Conservation (phyloP, 2,113 vertebrate genomes). For the Rhinolophus sinicus region DNA sequence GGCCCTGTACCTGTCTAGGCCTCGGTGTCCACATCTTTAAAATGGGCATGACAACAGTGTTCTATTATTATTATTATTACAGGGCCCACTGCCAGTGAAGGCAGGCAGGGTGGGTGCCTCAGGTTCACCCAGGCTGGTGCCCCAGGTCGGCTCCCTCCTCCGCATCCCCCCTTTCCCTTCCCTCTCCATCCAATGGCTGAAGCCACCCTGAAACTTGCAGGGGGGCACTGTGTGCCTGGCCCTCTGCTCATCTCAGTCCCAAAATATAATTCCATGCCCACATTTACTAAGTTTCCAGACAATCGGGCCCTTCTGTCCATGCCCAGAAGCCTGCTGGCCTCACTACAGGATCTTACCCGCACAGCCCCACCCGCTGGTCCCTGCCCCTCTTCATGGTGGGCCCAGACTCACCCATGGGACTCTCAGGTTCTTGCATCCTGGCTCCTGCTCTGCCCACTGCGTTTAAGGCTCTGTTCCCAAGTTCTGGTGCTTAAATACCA, state of each 20-base stretch:
- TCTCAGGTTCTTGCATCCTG: fast-evolving
- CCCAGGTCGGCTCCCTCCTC: not conserved
- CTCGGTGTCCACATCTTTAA: not conserved
- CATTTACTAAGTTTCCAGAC: fast-evolving
- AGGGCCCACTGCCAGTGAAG: not conserved
- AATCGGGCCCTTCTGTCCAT: too few species aligned
- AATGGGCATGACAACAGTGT: not conserved
- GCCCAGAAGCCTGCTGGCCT: not conserved
- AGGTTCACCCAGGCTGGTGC: not conserved
- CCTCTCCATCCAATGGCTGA: too few species aligned
- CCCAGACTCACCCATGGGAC: fast-evolving
- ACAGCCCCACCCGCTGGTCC: fast-evolving
- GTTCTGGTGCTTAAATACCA: not conserved
- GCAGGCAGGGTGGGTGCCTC: not conserved
- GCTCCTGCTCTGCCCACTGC: fast-evolving
- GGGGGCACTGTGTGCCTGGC: fast-evolving
- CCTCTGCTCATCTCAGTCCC: fast-evolving
- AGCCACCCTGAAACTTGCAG: not conserved
- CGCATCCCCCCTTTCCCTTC: fast-evolving
- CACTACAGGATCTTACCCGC: fast-evolving
- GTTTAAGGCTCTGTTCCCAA: fast-evolving
- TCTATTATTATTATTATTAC: fast-evolving
- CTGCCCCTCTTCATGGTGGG: fast-evolving
- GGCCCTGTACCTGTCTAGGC: not conserved
- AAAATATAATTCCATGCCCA: not conserved